Evolutionary conservation across 2,797 vertebrate genomes (phyloP).

Genomic region (Smutsia gigantea): DNA sequence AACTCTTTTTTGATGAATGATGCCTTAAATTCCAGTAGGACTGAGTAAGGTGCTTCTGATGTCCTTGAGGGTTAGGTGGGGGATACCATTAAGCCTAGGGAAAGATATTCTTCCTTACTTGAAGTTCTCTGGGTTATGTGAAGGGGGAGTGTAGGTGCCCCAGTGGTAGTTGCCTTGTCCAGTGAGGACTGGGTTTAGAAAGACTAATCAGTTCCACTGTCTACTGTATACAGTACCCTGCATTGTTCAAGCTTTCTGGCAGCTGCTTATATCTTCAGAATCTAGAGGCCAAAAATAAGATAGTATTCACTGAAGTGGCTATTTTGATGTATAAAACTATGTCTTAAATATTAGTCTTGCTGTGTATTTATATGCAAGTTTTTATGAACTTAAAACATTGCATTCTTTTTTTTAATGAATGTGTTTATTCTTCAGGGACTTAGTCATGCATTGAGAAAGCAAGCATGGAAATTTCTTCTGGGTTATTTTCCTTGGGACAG

Average conservation of each 20-base stretch:
- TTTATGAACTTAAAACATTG: background rate
- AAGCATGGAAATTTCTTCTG: slow-evolving; percentile 96
- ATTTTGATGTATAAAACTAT: background rate
- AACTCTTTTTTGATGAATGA: slow-evolving; percentile 36
- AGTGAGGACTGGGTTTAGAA: background rate
- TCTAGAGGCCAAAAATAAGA: slow-evolving; percentile 29
- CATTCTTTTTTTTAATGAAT: slow-evolving; percentile 2
- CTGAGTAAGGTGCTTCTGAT: slow-evolving; percentile 1
- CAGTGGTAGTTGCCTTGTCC: background rate
- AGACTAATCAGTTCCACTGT: background rate
- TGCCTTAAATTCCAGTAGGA: background rate
- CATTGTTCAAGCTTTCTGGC: background rate
- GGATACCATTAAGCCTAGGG: background rate
- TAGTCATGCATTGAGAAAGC: slow-evolving; percentile 93
- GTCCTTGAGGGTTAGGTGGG: background rate
- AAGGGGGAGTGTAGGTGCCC: background rate
- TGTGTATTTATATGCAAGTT: slow-evolving; percentile 19
- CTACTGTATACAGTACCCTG: background rate
- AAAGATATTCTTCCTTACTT: background rate
- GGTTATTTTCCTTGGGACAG: slow-evolving; percentile 96
- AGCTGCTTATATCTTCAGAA: background rate
- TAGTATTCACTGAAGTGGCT: slow-evolving; percentile 17
- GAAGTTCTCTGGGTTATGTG: background rate
- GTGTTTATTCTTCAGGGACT: slow-evolving; percentile 89
- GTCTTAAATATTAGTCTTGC: background rate